phyloP scores from a whole-genome alignment of 37 sponge, comb jelly and placozoan species.

The Diacarnus erythraeanus region DNA sequence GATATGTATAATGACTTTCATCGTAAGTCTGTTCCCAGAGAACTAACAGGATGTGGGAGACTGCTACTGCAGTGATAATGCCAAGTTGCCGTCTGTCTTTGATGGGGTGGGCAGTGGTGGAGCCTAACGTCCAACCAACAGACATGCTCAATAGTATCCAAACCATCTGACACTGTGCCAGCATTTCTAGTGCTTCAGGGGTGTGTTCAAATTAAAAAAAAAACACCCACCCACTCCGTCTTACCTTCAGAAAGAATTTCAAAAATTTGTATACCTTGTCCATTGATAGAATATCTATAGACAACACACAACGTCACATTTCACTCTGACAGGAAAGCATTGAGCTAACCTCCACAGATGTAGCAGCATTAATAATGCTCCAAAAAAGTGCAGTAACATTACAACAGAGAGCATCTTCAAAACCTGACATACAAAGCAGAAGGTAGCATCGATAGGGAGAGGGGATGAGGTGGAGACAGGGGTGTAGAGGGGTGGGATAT shows the following conservation, averaged over 20 bases:
- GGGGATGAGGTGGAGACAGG: too few relatives aligned
- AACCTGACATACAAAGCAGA: slow-evolving; percentile 14
- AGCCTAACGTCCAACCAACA: slow-evolving; percentile 65
- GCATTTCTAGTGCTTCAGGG: slow-evolving; percentile 45
- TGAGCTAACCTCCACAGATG: slow-evolving; percentile 65
- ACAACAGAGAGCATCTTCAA: slow-evolving; percentile 68
- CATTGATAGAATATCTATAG: slow-evolving; percentile 40
- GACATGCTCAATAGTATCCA: slow-evolving; percentile 71
- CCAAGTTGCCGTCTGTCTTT: slow-evolving; percentile 43
- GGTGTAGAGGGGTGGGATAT: too few relatives aligned
- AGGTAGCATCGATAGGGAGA: too few relatives aligned
- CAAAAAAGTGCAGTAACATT: slow-evolving; percentile 44
- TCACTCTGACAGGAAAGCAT: slow-evolving; percentile 22
- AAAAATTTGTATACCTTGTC: slow-evolving; percentile 41
- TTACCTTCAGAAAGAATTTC: slow-evolving; percentile 60
- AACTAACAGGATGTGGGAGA: slow-evolving; percentile 40
- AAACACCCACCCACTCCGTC: not conserved
- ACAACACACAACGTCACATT: not conserved
- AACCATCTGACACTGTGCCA: slow-evolving; percentile 64
- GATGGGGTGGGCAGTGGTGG: slow-evolving; percentile 34
- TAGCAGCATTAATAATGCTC: slow-evolving; percentile 52
- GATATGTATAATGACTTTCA: slow-evolving; percentile 73
- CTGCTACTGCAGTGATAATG: slow-evolving; percentile 20
- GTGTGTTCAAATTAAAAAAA: not conserved
- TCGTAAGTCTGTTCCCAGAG: slow-evolving; percentile 73